Percentiles rank a stretch among this genome's conserved stretches.
These are phyloP conservation scores for Phyllostomus discolor DNA, from an alignment of 2,113 vertebrate genomes.

Conservation along the genomic window DNA sequence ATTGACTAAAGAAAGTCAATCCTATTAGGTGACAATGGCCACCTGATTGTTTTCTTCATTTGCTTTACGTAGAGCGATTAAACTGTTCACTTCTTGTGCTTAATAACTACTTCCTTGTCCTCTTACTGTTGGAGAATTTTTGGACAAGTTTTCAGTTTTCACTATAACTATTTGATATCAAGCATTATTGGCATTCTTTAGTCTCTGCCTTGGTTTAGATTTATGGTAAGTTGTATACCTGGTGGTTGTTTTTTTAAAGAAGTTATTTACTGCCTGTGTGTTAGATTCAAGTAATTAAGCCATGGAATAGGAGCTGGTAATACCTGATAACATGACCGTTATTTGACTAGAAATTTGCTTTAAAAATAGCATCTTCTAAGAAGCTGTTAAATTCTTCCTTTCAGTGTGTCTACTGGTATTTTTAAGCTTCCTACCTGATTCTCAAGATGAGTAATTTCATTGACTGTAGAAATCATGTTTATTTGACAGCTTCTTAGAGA, in stretches of 20 bases:
- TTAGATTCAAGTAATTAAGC: not conserved
- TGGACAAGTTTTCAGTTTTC: not conserved
- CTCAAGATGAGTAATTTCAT: constrained; percentile 39
- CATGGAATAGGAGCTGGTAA: not conserved
- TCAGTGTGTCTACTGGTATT: not conserved
- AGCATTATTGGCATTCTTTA: not conserved
- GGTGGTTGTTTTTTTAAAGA: not conserved
- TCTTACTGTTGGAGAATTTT: constrained; percentile 16
- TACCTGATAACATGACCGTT: constrained; percentile 23
- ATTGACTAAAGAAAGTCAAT: not conserved
- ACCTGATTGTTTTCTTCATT: not conserved
- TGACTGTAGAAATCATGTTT: constrained; percentile 46
- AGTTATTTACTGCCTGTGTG: not conserved
- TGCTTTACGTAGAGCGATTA: not conserved
- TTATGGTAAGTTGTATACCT: not conserved
- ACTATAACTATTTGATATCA: not conserved
- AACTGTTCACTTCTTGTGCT: not conserved
- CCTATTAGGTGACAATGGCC: not conserved
- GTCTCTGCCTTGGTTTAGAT: constrained; percentile 20
- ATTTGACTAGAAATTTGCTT: constrained; percentile 73
- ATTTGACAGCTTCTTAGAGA: constrained; percentile 72
- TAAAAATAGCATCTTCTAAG: constrained; percentile 67
- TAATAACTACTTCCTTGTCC: not conserved
- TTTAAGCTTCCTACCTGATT: constrained; percentile 25
- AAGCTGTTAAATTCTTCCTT: constrained; percentile 75